Conservation (phyloP, 1,140 invertebrate species). For the Cyclargus thomasi region DNA sequence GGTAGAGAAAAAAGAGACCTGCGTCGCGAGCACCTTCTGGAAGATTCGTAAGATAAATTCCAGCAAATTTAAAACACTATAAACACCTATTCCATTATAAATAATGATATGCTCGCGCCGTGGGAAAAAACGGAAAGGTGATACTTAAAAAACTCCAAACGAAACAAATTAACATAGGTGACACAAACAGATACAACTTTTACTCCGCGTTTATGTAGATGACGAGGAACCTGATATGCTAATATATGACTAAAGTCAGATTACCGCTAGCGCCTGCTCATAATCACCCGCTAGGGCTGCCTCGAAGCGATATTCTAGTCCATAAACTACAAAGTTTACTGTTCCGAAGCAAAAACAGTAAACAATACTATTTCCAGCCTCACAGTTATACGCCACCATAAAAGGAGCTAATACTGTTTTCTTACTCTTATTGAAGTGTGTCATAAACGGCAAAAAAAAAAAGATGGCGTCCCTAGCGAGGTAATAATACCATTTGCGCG, state of each 20-base stretch:
- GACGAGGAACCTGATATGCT: conserved; percentile 55
- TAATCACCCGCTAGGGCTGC: conserved; percentile 41
- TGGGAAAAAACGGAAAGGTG: conserved; percentile 21
- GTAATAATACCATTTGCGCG: conserved; percentile 66
- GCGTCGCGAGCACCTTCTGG: not conserved
- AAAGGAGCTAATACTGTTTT: not conserved
- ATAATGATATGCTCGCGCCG: conserved; percentile 16
- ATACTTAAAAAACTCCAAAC: conserved; percentile 22
- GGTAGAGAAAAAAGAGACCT: not conserved
- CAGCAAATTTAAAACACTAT: conserved; percentile 6
- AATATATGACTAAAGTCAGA: conserved; percentile 56
- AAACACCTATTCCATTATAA: conserved; percentile 7
- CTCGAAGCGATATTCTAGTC: not conserved
- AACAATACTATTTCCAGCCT: not conserved
- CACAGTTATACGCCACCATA: not conserved
- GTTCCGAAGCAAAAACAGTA: not conserved
- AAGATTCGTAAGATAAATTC: not conserved
- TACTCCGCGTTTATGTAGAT: conserved; percentile 31
- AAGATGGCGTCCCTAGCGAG: conserved; percentile 18
- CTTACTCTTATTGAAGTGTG: conserved; percentile 1
- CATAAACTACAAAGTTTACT: not conserved
- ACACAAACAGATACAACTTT: conserved; percentile 32
- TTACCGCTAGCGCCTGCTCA: conserved; percentile 61
- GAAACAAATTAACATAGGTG: conserved; percentile 33
- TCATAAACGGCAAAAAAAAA: not conserved